A percentile compares a stretch with the other conserved stretches of the same genome.
Conservation (phyloP, 2,888 invertebrate species). For the Caenorhabditis sp. region DNA sequence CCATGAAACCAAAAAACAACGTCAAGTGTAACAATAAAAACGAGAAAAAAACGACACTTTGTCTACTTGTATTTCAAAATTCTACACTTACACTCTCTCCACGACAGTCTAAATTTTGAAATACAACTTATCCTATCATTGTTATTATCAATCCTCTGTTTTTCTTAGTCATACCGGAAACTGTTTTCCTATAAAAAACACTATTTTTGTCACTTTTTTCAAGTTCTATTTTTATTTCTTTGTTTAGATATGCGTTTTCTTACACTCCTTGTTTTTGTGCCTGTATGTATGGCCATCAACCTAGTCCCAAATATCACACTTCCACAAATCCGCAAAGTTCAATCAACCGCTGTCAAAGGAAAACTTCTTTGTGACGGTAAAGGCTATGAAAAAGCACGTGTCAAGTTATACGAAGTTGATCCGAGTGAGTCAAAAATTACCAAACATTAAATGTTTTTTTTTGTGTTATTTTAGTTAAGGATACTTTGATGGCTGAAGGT, state of each 20-base stretch:
- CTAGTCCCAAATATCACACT: constrained; percentile 27
- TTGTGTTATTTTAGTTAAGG: constrained; percentile 50
- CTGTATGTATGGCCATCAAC: constrained; percentile 17
- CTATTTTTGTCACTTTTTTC: neutral
- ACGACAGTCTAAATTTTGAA: too few species aligned
- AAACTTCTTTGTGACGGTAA: constrained; percentile 63
- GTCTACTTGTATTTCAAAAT: neutral
- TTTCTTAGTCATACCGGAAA: constrained; percentile 1
- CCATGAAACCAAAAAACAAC: neutral
- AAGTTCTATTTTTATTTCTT: too few species aligned
- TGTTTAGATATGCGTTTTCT: constrained; percentile 1
- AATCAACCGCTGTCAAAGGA: constrained; percentile 62
- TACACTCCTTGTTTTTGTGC: constrained; percentile 19
- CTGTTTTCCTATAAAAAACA: neutral
- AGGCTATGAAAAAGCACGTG: constrained; percentile 63
- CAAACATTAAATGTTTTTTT: too few species aligned
- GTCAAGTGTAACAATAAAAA: neutral
- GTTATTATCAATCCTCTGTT: too few species aligned
- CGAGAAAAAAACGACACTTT: neutral
- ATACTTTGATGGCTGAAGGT: constrained; percentile 62
- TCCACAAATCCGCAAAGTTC: constrained; percentile 43
- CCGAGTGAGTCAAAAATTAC: constrained; percentile 56
- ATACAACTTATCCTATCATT: too few species aligned
- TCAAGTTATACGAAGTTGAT: constrained; percentile 65
- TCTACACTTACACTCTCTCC: too few species aligned